Percentiles rank a stretch among this genome's conserved stretches.
These are phyloP conservation scores for Xiphophorus birchmanni DNA, from an alignment of 2,797 vertebrate genomes.

Conservation along the genomic window DNA sequence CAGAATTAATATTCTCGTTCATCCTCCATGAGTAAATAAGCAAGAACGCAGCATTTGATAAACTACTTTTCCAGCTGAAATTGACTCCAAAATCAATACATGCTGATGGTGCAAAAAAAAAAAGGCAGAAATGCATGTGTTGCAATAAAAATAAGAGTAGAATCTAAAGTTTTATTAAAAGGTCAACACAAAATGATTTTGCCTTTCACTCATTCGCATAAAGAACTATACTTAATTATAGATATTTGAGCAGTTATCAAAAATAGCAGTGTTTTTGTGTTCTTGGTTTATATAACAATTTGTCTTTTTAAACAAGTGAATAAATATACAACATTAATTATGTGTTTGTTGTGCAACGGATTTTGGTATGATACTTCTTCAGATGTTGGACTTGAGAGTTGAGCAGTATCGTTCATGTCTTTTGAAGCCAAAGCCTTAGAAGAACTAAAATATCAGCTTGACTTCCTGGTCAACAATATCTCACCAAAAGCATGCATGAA, in stretches of 20 bases:
- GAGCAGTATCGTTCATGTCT: neutral
- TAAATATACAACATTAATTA: neutral
- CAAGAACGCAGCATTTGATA: neutral
- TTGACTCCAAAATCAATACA: neutral
- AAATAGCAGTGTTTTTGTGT: neutral
- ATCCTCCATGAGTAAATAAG: neutral
- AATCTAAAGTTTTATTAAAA: neutral
- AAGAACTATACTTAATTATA: neutral
- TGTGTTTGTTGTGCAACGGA: neutral
- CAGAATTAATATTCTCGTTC: slow-evolving; percentile 4
- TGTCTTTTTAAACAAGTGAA: neutral
- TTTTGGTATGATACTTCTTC: neutral
- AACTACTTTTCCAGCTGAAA: neutral
- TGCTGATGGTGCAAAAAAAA: slow-evolving; percentile 7
- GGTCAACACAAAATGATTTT: neutral
- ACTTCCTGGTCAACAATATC: neutral
- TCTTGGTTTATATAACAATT: neutral
- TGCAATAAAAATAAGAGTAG: neutral
- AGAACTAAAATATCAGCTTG: neutral
- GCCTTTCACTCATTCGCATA: neutral
- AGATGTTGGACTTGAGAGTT: neutral
- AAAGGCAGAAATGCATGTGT: neutral
- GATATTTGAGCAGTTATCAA: neutral
- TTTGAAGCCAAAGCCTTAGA: neutral
- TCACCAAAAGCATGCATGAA: neutral